Evolutionary conservation across 2,797 vertebrate species (phyloP).

Genomic region (Melopsittacus undulatus): DNA sequence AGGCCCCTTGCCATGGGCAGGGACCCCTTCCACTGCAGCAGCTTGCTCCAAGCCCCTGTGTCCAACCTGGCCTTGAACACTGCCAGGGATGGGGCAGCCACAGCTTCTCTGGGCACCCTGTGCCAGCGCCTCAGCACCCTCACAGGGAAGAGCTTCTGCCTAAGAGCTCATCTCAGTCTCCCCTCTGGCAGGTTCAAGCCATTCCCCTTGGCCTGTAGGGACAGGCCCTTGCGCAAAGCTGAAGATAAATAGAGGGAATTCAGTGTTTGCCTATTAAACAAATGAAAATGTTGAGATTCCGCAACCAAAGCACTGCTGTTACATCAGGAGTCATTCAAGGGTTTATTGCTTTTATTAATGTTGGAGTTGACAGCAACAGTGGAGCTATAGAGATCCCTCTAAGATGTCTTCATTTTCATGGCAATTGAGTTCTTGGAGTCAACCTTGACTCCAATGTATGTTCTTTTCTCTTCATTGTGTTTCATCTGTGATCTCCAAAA

Average conservation of each 20-base stretch:
- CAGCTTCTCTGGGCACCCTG: no score
- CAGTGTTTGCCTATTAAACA: not conserved
- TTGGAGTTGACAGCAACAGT: not conserved
- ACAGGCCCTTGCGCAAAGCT: not conserved
- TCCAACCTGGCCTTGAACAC: no score
- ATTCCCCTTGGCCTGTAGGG: not conserved
- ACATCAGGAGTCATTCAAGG: not conserved
- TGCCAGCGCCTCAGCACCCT: no score
- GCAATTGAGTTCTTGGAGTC: not conserved
- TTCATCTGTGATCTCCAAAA: not conserved
- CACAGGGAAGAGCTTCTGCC: not conserved
- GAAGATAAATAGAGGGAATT: not conserved
- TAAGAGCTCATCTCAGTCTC: not conserved
- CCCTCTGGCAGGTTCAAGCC: not conserved
- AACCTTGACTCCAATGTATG: not conserved
- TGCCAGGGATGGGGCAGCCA: no score
- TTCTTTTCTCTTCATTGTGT: not conserved
- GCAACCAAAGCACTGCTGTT: not conserved
- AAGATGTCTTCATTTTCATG: not conserved
- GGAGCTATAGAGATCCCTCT: not conserved
- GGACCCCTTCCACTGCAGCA: not conserved
- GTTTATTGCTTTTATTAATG: not conserved
- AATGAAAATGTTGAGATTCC: not conserved
- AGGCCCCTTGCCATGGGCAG: not conserved
- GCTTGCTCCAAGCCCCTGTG: no score